Evolutionary conservation across 1,140 invertebrate genomes (phyloP).

Genomic region (Bombus impatiens): DNA sequence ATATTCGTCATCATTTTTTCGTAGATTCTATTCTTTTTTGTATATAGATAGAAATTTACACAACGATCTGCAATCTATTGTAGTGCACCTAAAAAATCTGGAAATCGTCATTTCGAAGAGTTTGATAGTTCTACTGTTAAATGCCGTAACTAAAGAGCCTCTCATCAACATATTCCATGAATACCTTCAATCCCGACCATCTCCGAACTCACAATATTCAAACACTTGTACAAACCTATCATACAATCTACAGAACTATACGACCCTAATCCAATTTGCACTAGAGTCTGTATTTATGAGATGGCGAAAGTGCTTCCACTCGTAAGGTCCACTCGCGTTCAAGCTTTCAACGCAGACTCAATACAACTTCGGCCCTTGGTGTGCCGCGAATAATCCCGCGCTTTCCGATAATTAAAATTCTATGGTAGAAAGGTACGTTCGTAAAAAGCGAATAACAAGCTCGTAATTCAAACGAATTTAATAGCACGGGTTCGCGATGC

Average conservation of each 20-base stretch:
- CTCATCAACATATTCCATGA: neutral
- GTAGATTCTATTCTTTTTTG: no score
- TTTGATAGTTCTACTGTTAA: neutral
- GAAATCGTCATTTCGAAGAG: no score
- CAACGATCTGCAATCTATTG: no score
- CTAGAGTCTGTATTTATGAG: slow-evolving; percentile 4
- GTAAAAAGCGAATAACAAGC: neutral
- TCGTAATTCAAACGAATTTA: neutral
- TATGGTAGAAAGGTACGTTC: no score
- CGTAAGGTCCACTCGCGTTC: neutral
- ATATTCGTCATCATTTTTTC: no score
- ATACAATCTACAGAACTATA: neutral
- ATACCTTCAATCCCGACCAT: neutral
- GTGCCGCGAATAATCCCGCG: neutral
- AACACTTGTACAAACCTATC: neutral
- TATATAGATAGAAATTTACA: no score
- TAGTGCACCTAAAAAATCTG: no score
- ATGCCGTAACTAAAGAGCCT: neutral
- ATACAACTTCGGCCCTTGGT: neutral
- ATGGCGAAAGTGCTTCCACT: neutral
- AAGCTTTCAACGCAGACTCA: neutral
- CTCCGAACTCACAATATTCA: neutral
- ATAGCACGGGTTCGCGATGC: neutral
- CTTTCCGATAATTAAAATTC: neutral
- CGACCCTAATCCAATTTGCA: slow-evolving; percentile 12